Evolutionary conservation across 2,113 vertebrate genomes (phyloP).

Genomic region (Motacilla tschutschensis): DNA sequence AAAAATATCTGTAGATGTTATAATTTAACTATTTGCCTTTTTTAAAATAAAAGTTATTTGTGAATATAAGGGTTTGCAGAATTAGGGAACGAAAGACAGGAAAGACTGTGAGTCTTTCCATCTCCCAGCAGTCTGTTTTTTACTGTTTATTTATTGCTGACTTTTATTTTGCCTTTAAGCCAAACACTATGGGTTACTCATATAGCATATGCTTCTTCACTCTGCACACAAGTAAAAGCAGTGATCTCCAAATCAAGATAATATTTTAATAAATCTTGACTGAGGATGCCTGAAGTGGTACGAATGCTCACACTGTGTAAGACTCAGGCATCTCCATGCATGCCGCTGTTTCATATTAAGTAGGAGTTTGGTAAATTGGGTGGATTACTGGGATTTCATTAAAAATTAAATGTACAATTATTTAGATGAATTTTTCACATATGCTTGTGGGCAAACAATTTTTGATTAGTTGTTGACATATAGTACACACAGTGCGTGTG

Average conservation of each 20-base stretch:
- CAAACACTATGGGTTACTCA: conserved; percentile 77
- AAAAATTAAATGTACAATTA: conserved; percentile 70
- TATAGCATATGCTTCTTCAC: conserved; percentile 75
- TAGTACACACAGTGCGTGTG: conserved; percentile 61
- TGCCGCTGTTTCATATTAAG: not conserved
- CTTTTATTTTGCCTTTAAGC: conserved; percentile 80
- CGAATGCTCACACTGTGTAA: not conserved
- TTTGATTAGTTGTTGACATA: conserved; percentile 68
- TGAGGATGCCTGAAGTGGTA: conserved; percentile 19
- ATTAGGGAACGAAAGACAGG: not conserved
- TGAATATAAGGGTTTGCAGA: not conserved
- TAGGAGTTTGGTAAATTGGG: conserved; percentile 20
- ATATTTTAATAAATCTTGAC: conserved; percentile 45
- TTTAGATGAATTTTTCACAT: conserved; percentile 69
- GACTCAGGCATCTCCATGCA: not conserved
- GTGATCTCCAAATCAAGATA: conserved; percentile 48
- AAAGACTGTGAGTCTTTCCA: not conserved
- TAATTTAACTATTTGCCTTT: not conserved
- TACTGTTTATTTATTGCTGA: conserved; percentile 67
- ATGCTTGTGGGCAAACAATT: conserved; percentile 68
- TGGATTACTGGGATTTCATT: conserved; percentile 58
- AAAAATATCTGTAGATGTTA: not conserved
- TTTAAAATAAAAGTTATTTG: not conserved
- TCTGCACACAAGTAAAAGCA: conserved; percentile 65
- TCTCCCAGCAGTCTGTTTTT: conserved; percentile 58